Percentiles rank a stretch among this genome's conserved stretches.
Evolutionary conservation across 2,113 vertebrate genomes (phyloP).

Genomic region (Leiothrix lutea): DNA sequence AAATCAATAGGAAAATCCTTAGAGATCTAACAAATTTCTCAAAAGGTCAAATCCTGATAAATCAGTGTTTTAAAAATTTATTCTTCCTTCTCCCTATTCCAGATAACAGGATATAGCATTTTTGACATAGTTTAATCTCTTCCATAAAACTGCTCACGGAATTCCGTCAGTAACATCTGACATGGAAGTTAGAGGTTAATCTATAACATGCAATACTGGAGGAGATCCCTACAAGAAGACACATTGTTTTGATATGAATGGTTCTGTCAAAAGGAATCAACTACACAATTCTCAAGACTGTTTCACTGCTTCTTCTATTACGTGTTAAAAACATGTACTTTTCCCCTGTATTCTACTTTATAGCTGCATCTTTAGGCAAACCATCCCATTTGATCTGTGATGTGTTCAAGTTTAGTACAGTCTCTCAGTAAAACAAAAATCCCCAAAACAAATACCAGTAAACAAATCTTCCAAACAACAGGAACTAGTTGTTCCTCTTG

Average conservation of each 20-base stretch:
- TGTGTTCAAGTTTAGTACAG: background rate
- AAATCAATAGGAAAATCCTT: background rate
- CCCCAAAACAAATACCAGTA: background rate
- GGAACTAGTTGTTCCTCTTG: background rate
- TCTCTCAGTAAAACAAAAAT: background rate
- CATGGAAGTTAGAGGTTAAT: background rate
- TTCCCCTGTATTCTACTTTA: background rate
- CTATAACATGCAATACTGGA: background rate
- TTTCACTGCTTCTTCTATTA: background rate
- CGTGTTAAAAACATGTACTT: background rate
- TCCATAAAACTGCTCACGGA: background rate
- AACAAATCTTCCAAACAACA: background rate
- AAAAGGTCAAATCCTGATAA: background rate
- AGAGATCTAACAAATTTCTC: background rate
- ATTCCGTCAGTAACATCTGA: accelerated
- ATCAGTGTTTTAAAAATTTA: background rate
- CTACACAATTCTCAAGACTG: background rate
- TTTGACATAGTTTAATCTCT: background rate
- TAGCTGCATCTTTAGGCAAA: background rate
- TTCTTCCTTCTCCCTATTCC: background rate
- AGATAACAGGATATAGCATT: background rate
- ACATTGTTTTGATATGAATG: accelerated
- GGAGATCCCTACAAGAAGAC: background rate
- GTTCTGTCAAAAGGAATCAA: background rate
- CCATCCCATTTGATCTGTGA: background rate